Evolutionary conservation across 2,888 invertebrate genomes (phyloP), one percentile per base, ranked within the genome.

Genomic region (Acleris sparsana): DNA sequence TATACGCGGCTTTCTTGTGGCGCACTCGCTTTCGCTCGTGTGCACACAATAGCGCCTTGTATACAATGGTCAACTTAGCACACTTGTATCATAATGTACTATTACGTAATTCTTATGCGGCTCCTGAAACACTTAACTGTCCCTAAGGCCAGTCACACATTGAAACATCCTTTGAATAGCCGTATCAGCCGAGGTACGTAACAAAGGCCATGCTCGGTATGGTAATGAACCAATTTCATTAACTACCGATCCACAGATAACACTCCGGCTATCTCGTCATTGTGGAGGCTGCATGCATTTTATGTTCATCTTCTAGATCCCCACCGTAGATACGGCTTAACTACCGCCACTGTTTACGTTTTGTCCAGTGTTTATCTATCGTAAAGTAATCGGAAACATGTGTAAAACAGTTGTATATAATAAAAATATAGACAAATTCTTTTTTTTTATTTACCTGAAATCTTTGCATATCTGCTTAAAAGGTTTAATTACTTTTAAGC

Each of bases 221-320:
- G 83, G 77, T 80, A 83, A 85, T 83, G 75, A 75, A 73, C 76
- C 76, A 78, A 83, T 84, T 84, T 82, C 76, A 82, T 81, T 82
- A 83, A 80, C 81, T 76, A 78, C 75, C 75, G 82, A 84, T 84
- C 69, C 61, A 33, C 67, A 79, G 83, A 83, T 82, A 83, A 78
- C 74, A 71, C 69, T 69, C 77, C 69, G 61, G 69, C 68, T 74
- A 75, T 75, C 72, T 73, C 71, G 74, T 78, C 78, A 76, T 76
- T 78, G 76, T 73, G 72, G 78, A 75, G 69, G 63, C 67, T 65
- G 70, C 72, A 75, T 75, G 76, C 75, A 76, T 79, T 82, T 80
- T 77, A 79, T 76, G 76, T 75, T 71, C 71, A 75, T 72, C 71
- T 60, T 56, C 55, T 69, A 78, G 84, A 86, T 86, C 75, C 73